These are phyloP conservation scores for Chrysaora quinquecirrha DNA, from an alignment of 30 jellyfish, hydroid and myxozoan genomes.

Conservation along the genomic window DNA sequence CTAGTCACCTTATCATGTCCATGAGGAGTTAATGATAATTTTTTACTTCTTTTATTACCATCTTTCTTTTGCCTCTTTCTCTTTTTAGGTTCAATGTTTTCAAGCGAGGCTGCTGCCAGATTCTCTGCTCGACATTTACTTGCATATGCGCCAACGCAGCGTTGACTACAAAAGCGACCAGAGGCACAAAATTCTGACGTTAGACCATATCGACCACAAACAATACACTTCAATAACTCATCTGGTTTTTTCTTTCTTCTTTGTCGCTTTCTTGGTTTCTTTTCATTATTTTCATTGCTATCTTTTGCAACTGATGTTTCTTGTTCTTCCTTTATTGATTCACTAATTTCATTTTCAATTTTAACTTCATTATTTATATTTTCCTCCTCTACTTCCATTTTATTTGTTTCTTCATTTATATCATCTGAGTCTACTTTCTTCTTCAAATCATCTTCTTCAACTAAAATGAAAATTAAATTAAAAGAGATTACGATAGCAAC, in stretches of 20 bases:
- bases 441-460: too few relatives aligned
- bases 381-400: not conserved
- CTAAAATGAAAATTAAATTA: too few relatives aligned
- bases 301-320: too few relatives aligned
- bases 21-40: not conserved
- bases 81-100: constrained; percentile 62
- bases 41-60: constrained; percentile 37
- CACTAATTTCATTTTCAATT: not conserved
- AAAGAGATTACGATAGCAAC: too few relatives aligned
- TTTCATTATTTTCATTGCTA: constrained; percentile 3
- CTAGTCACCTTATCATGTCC: not conserved
- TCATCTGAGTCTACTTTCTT: not conserved
- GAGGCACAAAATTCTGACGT: constrained; percentile 97
- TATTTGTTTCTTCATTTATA: constrained; percentile 3
- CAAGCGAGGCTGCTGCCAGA: constrained; percentile 92
- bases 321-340: not conserved
- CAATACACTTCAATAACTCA: constrained; percentile 85
- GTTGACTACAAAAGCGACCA: constrained; percentile 98
- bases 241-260: constrained; percentile 80
- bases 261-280: constrained; percentile 53
- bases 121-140: constrained; percentile 94
- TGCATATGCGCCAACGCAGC: constrained; percentile 99
- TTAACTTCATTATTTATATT: not conserved
- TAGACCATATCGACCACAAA: constrained; percentile 94
- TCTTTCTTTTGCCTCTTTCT: constrained; percentile 59